Base-by-base conservation (phyloP, 2,888 invertebrate genomes). In the Marronus borbonicus region DNA sequence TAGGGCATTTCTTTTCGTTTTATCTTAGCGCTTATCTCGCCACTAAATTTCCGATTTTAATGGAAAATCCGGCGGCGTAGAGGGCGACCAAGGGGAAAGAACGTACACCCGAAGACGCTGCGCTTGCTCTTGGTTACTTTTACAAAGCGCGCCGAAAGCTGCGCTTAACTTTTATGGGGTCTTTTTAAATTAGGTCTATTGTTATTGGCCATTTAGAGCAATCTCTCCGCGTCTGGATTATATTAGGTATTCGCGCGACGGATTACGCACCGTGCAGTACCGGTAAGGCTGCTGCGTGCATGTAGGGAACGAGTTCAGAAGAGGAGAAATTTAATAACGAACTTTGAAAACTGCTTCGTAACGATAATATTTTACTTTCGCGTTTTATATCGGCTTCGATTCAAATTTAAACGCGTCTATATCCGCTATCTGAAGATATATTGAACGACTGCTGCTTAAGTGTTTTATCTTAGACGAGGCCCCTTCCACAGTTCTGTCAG, bases 41-140 rank as follows among this genome's bases (percentile, higher is more conserved):
- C 88, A 89, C 89, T 90, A 90, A 90, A 90, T 90, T 90, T 89
- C 89, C 89, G 89, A 90, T 90, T 90, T 90, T 90, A 90, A 90
- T 90, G 90, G 90, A 89, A 90, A 87, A 88, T 88, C 89, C 86
- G 84, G 55, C 81, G 84, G 83, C 36, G 78, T 58, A n/a, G 66
- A 65, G 52, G 68, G 60, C 17, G 12, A n/a, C 58, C 5, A 49
- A 50, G 75, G 49, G 62, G 68, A 52, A 58, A 65, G 36, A 39
- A 39, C 76, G 60, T 28, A 39, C 72, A 58, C 44, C 58, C 58
- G 50, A 17, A 50, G 14, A 64, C 55, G 55, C 8, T 58, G 31
- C 66, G 24, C 55, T 5, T 58, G 20, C 10, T 58, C 20, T 20
- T 20, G 72, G 76, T 68, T 74, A 74, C 72, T 74, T 60, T 60